Conservation (phyloP, 2,797 vertebrate species). For the Emys orbicularis region DNA sequence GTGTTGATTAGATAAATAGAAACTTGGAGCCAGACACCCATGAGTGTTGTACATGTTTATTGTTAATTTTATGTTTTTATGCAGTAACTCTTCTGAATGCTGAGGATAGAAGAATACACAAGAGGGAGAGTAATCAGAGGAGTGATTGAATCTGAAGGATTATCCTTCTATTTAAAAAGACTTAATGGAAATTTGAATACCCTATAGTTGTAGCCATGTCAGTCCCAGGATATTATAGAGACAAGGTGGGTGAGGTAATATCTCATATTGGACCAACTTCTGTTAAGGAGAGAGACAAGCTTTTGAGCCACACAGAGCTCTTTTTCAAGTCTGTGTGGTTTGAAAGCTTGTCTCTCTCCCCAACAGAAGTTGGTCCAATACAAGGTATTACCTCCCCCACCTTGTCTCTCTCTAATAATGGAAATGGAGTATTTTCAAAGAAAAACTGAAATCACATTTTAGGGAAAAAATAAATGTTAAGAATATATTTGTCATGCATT, state of each 20-base stretch:
- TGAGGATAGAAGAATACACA: background rate
- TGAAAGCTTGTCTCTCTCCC: too few species aligned
- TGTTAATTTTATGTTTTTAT: constrained; percentile 25
- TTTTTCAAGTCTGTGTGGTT: too few species aligned
- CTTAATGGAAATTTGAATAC: background rate
- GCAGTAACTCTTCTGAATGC: background rate
- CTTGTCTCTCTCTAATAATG: background rate
- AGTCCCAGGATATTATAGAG: too few species aligned
- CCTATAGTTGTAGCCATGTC: background rate
- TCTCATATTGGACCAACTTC: background rate
- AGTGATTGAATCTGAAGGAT: background rate
- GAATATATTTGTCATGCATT: background rate
- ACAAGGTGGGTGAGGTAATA: background rate
- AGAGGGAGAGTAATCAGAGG: constrained; percentile 18
- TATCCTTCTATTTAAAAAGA: background rate
- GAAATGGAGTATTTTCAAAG: background rate
- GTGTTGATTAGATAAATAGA: background rate
- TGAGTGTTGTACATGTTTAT: background rate
- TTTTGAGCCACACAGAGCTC: background rate
- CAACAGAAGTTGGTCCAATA: background rate
- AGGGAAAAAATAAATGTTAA: background rate
- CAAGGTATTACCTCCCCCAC: background rate
- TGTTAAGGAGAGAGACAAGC: background rate
- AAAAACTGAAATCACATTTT: background rate
- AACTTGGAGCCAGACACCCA: background rate